Conservation (phyloP, 2,113 vertebrate species). For the Paratilapia polleni region DNA sequence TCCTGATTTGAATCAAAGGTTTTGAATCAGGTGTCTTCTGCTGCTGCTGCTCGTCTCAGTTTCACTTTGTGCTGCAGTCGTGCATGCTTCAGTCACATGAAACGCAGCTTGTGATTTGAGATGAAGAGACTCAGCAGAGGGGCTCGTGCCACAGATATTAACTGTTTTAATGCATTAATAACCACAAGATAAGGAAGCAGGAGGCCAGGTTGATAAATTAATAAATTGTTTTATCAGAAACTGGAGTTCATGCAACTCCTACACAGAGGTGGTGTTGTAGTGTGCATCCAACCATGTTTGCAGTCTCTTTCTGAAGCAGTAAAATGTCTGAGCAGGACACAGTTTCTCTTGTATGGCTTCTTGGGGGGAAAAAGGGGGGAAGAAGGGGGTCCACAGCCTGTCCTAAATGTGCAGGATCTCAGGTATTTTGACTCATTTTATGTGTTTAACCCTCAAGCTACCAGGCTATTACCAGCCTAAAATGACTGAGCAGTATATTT, state of each 20-base stretch:
- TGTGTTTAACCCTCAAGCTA: background rate
- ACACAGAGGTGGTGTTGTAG: background rate
- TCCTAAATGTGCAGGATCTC: background rate
- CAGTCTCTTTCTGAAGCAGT: background rate
- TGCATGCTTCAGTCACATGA: conserved; percentile 25
- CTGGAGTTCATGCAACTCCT: background rate
- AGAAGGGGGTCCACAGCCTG: background rate
- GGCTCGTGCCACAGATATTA: background rate
- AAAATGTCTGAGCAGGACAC: background rate
- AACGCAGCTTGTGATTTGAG: background rate
- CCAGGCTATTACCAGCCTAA: background rate
- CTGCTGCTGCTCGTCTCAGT: conserved; percentile 2
- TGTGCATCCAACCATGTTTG: background rate
- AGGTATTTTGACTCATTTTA: background rate
- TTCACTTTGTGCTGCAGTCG: conserved; percentile 39
- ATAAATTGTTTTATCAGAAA: rapidly evolving
- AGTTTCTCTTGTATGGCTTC: background rate
- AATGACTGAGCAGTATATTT: background rate
- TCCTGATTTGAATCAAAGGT: conserved; percentile 15
- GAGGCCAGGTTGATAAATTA: background rate
- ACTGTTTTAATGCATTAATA: background rate
- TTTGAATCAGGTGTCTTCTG: background rate
- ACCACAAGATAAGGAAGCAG: background rate
- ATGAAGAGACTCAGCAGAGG: background rate
- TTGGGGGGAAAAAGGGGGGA: background rate